Conservation (phyloP, 2,113 vertebrate species). For the human region DNA sequence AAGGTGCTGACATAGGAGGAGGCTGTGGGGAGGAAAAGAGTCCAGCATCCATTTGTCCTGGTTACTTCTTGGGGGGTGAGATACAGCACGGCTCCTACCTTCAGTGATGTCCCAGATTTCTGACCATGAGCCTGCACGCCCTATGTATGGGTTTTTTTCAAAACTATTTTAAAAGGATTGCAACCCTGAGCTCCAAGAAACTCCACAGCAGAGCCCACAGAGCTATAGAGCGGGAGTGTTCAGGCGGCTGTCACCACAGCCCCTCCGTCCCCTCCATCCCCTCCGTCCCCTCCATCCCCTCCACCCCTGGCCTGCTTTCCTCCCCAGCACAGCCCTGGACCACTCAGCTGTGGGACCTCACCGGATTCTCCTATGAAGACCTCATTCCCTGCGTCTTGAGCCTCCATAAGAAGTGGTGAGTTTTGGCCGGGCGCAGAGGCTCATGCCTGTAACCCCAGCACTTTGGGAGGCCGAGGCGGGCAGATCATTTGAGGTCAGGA, state of each 20-base stretch:
- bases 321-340: conserved; percentile 93
- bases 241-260: fast-evolving
- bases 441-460: too few species aligned
- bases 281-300: background rate
- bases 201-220: background rate
- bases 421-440: background rate
- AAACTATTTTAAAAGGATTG: background rate
- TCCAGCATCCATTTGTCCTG: fast-evolving
- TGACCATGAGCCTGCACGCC: background rate
- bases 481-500: too few species aligned
- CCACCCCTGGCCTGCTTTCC: background rate
- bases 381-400: conserved; percentile 87
- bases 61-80: background rate
- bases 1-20: background rate
- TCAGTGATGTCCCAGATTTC: background rate
- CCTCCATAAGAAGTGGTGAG: conserved; percentile 89
- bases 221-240: fast-evolving
- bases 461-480: too few species aligned
- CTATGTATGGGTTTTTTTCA: background rate
- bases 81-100: background rate
- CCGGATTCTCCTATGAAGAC: conserved; percentile 92
- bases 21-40: background rate
- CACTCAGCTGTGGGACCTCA: conserved; percentile 88
- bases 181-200: background rate
- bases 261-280: background rate